Conservation (phyloP, 2,113 vertebrate genomes). For the Lathamus discolor region DNA sequence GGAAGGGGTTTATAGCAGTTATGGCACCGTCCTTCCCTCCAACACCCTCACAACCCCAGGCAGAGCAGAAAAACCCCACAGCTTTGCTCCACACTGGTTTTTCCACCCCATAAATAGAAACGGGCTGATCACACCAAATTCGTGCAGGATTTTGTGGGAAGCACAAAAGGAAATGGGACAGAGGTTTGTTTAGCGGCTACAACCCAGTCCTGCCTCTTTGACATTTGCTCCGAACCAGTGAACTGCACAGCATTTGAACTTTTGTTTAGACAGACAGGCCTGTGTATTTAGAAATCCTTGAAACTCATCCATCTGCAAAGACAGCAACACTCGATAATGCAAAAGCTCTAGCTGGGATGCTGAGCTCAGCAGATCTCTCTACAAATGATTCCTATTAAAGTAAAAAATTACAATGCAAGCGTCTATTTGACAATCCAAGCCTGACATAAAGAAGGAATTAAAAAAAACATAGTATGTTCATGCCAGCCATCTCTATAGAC, state of each 20-base stretch:
- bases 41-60: not conserved
- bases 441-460: constrained; percentile 15
- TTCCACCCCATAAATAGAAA: constrained; percentile 7
- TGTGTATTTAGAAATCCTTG: constrained; percentile 65
- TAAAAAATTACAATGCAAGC: constrained; percentile 62
- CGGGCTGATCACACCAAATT: not conserved
- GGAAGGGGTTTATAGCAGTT: not conserved
- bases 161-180: not conserved
- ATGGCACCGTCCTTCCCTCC: not conserved
- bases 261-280: constrained; percentile 59
- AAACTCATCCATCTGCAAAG: constrained; percentile 65
- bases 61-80: not conserved
- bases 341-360: constrained; percentile 37
- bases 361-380: constrained; percentile 63
- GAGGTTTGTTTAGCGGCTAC: constrained; percentile 35
- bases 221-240: constrained; percentile 58
- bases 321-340: constrained; percentile 55
- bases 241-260: constrained; percentile 60
- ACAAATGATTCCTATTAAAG: constrained; percentile 65
- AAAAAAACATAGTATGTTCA: not conserved
- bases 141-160: not conserved
- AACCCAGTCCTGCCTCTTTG: constrained; percentile 18
- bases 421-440: constrained; percentile 55
- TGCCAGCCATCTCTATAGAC: not conserved
- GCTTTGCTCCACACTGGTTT: not conserved